A percentile compares a stretch with the other conserved stretches of the same genome.
Evolutionary conservation across 2,888 invertebrate genomes (phyloP).

Genomic region (Hermodice carunculata): DNA sequence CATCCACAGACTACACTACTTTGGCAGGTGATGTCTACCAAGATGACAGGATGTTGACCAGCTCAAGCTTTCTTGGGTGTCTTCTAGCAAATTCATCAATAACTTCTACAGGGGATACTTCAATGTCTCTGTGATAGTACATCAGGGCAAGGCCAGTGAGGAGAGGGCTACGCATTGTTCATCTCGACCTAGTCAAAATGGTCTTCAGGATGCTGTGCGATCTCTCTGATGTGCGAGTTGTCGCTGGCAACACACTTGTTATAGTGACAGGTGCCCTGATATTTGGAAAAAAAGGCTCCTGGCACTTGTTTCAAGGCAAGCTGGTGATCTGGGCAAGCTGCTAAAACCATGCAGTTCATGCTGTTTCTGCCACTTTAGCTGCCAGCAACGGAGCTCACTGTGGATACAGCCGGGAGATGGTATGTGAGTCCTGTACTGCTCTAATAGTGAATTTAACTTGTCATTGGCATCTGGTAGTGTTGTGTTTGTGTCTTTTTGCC

Average conservation of each 20-base stretch:
- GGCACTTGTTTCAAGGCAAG: no score
- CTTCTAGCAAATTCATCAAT: not conserved
- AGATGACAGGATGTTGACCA: not conserved
- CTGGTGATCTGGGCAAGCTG: not conserved
- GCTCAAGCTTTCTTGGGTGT: not conserved
- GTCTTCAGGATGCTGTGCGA: not conserved
- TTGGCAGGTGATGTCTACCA: no score
- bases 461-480: no score
- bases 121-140: slow-evolving; percentile 1
- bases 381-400: not conserved
- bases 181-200: no score
- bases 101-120: not conserved
- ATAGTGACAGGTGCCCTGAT: not conserved
- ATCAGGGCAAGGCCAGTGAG: slow-evolving; percentile 6
- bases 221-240: not conserved
- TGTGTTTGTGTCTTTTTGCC: no score
- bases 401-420: not conserved
- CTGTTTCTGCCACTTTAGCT: not conserved
- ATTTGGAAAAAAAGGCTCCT: no score
- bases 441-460: no score
- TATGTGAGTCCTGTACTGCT: not conserved
- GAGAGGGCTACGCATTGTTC: not conserved
- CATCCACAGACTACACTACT: no score
- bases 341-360: no score
- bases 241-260: not conserved